phyloP scores from a whole-genome alignment of 2,797 vertebrate species.

The Coregonus ussuriensis region DNA sequence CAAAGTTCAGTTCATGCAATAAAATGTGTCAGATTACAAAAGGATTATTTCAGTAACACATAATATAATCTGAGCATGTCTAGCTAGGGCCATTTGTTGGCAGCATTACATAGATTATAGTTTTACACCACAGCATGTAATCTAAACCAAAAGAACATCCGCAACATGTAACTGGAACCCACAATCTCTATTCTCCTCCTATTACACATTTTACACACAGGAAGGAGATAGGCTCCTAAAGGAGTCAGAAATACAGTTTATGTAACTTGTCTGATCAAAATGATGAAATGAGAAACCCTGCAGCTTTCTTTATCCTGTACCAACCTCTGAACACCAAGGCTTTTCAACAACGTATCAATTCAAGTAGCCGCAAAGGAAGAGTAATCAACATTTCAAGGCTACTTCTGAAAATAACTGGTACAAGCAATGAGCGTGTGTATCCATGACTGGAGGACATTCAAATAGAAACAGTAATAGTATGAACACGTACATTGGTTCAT shows the following conservation, averaged over 20 bases:
- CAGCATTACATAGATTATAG: not conserved
- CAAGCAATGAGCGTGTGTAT: not conserved
- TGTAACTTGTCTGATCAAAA: not conserved
- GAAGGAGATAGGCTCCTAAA: not conserved
- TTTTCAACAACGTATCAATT: not conserved
- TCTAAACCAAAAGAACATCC: not conserved
- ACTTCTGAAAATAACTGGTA: slow-evolving; percentile 7
- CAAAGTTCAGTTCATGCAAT: not conserved
- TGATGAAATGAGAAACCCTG: not conserved
- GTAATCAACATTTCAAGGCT: slow-evolving; percentile 19
- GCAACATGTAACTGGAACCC: not conserved
- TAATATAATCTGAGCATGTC: not conserved
- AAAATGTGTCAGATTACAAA: not conserved
- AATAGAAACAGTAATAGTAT: not conserved
- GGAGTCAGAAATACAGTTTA: not conserved
- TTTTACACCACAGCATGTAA: not conserved
- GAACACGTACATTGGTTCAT: not conserved
- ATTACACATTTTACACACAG: not conserved
- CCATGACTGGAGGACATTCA: slow-evolving; percentile 9
- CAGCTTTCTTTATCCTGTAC: not conserved
- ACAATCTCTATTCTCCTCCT: not conserved
- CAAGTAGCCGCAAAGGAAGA: not conserved
- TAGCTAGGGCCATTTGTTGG: not conserved
- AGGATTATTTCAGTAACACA: not conserved
- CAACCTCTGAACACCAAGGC: not conserved